phyloP scores from a whole-genome alignment of 2,113 vertebrate species.

The Uria aalge region DNA sequence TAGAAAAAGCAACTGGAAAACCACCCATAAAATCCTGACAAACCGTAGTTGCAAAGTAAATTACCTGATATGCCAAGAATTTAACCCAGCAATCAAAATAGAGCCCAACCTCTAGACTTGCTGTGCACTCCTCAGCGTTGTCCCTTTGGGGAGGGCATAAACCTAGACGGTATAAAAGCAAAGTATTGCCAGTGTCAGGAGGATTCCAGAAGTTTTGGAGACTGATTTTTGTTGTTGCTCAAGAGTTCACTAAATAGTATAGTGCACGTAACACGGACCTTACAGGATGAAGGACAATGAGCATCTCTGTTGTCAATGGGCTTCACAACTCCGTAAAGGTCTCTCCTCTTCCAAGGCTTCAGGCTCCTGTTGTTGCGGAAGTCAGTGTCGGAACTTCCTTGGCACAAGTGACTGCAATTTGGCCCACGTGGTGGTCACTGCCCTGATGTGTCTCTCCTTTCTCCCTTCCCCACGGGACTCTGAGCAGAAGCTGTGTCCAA shows the following conservation, averaged over 20 bases:
- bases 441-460: not conserved
- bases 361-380: not conserved
- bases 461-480: not conserved
- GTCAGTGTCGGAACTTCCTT: not conserved
- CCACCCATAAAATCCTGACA: not conserved
- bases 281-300: not conserved
- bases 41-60: not conserved
- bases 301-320: not conserved
- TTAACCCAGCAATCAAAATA: not conserved
- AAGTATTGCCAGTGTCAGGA: not conserved
- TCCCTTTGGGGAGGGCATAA: not conserved
- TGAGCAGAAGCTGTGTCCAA: not conserved
- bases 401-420: not conserved
- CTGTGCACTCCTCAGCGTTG: not conserved
- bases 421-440: not conserved
- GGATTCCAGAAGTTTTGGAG: not conserved
- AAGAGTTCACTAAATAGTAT: not conserved
- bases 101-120: not conserved
- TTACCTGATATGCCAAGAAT: not conserved
- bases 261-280: not conserved
- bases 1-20: not conserved
- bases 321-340: not conserved
- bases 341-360: not conserved
- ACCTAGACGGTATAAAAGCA: not conserved
- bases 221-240: not conserved